phyloP scores from a whole-genome alignment of 2,113 vertebrate genomes.

The Monopterus albus region DNA sequence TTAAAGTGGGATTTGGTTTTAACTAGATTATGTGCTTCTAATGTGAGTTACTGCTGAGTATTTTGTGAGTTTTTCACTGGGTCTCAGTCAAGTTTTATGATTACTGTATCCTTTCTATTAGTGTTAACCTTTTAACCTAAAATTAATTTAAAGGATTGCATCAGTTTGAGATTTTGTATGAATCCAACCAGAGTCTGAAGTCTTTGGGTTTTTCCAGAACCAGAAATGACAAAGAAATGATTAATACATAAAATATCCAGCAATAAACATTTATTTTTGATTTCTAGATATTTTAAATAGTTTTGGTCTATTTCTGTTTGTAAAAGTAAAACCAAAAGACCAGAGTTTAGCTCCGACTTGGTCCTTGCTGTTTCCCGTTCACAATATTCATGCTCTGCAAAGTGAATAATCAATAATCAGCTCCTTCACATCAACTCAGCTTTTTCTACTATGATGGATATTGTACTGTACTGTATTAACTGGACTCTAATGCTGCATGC shows the following conservation, averaged over 20 bases:
- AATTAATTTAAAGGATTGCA: too few relatives aligned
- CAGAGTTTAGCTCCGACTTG: not conserved
- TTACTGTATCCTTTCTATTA: too few relatives aligned
- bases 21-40: too few relatives aligned
- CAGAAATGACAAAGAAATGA: not conserved
- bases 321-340: not conserved
- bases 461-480: constrained; percentile 54
- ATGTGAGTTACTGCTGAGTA: too few relatives aligned
- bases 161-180: not conserved
- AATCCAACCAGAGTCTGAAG: not conserved
- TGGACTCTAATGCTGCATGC: constrained; percentile 69
- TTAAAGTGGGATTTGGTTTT: too few relatives aligned
- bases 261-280: too few relatives aligned
- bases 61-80: too few relatives aligned
- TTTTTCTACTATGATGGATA: constrained; percentile 61
- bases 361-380: constrained; percentile 14
- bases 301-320: not conserved
- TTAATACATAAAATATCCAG: not conserved
- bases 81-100: too few relatives aligned
- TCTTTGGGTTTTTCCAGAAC: not conserved
- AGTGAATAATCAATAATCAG: constrained; percentile 40
- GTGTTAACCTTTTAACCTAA: too few relatives aligned
- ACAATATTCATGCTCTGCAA: not conserved
- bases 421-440: constrained; percentile 35
- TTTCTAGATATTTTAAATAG: not conserved